These are phyloP conservation scores for Smittia aterrima DNA, from an alignment of 2,888 invertebrate genomes.

Conservation along the genomic window DNA sequence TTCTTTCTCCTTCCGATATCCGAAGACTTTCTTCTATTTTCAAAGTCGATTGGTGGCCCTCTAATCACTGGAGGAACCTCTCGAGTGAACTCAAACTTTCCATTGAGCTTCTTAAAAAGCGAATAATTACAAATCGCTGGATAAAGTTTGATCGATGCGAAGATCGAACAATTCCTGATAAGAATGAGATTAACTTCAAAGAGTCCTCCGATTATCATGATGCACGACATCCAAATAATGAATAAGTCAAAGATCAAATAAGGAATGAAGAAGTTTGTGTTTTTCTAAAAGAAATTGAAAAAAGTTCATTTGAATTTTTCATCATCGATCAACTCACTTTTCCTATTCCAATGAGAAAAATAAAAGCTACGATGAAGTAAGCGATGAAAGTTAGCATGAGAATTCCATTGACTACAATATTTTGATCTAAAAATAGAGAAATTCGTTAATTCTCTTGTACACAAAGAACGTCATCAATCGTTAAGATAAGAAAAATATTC, in stretches of 20 bases:
- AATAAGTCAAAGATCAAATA: constrained; percentile 15
- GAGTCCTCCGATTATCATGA: constrained; percentile 16
- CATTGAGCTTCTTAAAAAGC: background rate
- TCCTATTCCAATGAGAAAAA: constrained; percentile 4
- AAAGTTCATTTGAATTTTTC: background rate
- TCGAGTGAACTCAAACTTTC: constrained; percentile 24
- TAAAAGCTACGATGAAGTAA: background rate
- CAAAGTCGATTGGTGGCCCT: background rate
- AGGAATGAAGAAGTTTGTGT: constrained; percentile 27
- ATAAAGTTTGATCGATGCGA: constrained; percentile 31
- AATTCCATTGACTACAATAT: constrained; percentile 13
- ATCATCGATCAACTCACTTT: constrained; percentile 5
- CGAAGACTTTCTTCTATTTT: background rate
- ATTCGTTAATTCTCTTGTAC: background rate
- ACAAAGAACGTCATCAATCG: background rate
- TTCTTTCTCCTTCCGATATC: background rate
- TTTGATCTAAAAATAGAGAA: constrained; percentile 23
- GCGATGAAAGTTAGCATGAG: constrained; percentile 12
- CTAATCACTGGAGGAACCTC: background rate
- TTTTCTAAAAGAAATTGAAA: background rate
- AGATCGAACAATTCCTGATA: constrained; percentile 33
- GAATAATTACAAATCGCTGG: constrained; percentile 38
- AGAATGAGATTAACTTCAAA: constrained; percentile 25
- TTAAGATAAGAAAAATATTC: background rate
- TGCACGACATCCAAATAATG: constrained; percentile 23